Percentiles rank a stretch among this genome's conserved stretches.
Evolutionary conservation across 2,888 invertebrate genomes (phyloP).

Genomic region (Amorpha juglandis): DNA sequence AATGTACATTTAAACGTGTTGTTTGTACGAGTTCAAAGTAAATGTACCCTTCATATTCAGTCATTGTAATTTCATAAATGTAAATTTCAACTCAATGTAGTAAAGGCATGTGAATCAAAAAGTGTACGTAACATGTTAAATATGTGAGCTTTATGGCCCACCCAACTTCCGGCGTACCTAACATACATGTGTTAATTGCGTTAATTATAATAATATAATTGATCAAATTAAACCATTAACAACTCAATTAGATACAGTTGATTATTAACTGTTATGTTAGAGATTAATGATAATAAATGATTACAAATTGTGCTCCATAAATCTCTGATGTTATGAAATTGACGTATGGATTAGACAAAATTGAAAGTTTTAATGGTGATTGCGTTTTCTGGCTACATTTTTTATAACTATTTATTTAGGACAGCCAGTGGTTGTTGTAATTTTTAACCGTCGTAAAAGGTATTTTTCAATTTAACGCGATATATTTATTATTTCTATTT

Average conservation of each 20-base stretch:
- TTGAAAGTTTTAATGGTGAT: background rate
- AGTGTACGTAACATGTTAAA: conserved; percentile 7
- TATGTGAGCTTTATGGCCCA: conserved; percentile 7
- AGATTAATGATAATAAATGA: background rate
- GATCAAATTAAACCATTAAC: conserved; percentile 40
- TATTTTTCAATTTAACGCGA: no score
- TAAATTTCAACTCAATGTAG: background rate
- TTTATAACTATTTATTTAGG: no score
- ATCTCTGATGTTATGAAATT: background rate
- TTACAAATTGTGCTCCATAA: conserved; percentile 15
- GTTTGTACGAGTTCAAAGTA: no score
- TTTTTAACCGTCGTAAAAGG: no score
- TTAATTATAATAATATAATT: conserved; percentile 43
- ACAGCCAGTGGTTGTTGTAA: no score
- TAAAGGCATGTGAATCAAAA: background rate
- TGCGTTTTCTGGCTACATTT: no score
- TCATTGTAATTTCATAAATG: background rate
- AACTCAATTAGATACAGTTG: conserved; percentile 29
- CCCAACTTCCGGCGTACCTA: conserved; percentile 35
- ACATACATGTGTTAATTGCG: conserved; percentile 37
- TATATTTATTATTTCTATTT: no score
- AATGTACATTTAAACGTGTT: no score
- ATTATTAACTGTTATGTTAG: conserved; percentile 11
- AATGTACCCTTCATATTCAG: background rate
- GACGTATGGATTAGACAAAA: background rate